A percentile compares a stretch with the other conserved stretches of the same genome.
Conservation (phyloP, 2,888 invertebrate species). For the Tenthredo distinguenda region DNA sequence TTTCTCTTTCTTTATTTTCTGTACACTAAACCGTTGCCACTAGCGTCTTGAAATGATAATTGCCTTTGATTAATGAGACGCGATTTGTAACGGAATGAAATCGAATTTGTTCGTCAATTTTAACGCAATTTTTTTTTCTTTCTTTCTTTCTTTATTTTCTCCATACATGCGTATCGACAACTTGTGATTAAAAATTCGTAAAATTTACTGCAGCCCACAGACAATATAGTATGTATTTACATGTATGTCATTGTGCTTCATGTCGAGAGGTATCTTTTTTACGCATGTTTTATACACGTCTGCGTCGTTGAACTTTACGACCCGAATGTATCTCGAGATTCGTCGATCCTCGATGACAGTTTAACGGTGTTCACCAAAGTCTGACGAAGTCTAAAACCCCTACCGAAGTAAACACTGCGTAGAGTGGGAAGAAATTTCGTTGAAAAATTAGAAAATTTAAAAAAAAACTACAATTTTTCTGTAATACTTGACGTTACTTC, state of each 20-base stretch:
- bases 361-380: background rate
- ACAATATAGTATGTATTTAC: background rate
- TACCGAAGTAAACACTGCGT: too few relatives aligned
- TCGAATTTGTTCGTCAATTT: background rate
- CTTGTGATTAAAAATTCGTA: background rate
- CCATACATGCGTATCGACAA: background rate
- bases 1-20: background rate
- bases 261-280: background rate
- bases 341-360: background rate
- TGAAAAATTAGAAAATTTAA: too few relatives aligned
- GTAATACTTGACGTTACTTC: too few relatives aligned
- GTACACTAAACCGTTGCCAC: background rate
- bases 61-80: background rate
- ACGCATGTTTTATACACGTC: background rate
- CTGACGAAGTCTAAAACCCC: background rate
- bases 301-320: background rate
- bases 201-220: background rate
- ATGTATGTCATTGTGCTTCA: background rate
- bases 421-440: too few relatives aligned
- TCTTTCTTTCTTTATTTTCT: background rate
- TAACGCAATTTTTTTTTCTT: background rate
- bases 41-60: background rate
- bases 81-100: background rate
- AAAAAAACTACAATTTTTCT: too few relatives aligned
- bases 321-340: conserved; percentile 15